Conservation (phyloP, 2,113 vertebrate genomes). For the Panurus biarmicus region DNA sequence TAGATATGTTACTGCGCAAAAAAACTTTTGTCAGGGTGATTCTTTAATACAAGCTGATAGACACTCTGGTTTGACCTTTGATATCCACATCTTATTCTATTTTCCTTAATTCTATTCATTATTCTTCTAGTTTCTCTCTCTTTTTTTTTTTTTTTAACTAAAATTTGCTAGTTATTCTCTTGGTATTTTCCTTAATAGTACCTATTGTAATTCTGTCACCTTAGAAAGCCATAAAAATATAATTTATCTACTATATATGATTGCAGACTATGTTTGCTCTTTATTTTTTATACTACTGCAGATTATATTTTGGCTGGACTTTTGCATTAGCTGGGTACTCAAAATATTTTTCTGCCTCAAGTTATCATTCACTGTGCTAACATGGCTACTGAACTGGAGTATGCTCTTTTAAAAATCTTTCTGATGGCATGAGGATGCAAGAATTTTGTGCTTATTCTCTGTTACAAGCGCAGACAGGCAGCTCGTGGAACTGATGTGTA, state of each 20-base stretch:
- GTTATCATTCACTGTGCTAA: neutral
- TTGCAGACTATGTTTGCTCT: neutral
- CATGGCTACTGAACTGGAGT: neutral
- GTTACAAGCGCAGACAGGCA: neutral
- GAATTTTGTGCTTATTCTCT: neutral
- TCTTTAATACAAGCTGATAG: neutral
- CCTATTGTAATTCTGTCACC: neutral
- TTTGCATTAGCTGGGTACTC: neutral
- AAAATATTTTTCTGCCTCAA: neutral
- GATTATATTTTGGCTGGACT: neutral
- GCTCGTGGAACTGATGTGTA: neutral
- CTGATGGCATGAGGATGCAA: neutral
- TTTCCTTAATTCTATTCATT: neutral
- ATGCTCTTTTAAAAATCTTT: neutral
- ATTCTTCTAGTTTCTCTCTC: neutral
- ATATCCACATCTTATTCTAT: neutral
- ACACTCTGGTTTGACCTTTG: neutral
- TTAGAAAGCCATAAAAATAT: neutral
- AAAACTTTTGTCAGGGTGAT: neutral
- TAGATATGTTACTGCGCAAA: neutral
- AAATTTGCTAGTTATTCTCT: neutral
- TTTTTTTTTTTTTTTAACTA: neutral
- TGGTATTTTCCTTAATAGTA: neutral
- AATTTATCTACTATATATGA: neutral
- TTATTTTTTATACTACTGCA: neutral